phyloP scores from a whole-genome alignment of 2,113 vertebrate genomes.

The Speoplatyrhinus poulsoni region DNA sequence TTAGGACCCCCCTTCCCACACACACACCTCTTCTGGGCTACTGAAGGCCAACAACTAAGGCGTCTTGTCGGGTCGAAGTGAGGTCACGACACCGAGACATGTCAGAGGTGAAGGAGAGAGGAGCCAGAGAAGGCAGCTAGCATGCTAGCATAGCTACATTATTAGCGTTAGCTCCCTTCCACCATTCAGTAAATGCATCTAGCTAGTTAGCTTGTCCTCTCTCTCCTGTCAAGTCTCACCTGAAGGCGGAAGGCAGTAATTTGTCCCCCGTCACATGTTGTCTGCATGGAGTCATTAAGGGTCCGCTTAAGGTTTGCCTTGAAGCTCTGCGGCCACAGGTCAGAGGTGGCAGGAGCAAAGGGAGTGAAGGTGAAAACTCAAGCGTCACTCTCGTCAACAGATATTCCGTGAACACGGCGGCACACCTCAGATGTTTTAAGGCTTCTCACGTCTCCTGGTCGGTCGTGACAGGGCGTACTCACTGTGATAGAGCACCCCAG shows the following conservation, averaged over 20 bases:
- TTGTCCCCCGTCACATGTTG: constrained; percentile 75
- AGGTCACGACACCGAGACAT: constrained; percentile 71
- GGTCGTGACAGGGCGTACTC: constrained; percentile 25
- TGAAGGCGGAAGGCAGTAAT: constrained; percentile 65
- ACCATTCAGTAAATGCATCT: too few species aligned
- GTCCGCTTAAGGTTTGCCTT: constrained; percentile 62
- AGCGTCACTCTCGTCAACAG: constrained; percentile 61
- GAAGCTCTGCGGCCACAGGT: constrained; percentile 52
- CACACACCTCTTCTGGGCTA: constrained; percentile 34
- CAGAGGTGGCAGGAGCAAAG: constrained; percentile 29
- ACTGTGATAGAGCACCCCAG: constrained; percentile 26
- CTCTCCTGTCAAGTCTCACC: constrained; percentile 64
- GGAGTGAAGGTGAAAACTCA: constrained; percentile 68
- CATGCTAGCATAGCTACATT: constrained; percentile 4
- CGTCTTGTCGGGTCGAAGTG: constrained; percentile 52
- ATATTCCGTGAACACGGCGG: constrained; percentile 50
- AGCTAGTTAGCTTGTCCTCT: constrained; percentile 29
- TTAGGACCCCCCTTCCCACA: constrained; percentile 46
- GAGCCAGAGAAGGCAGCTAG: constrained; percentile 59
- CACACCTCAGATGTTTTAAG: constrained; percentile 53
- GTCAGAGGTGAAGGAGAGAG: constrained; percentile 73
- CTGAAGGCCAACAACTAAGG: constrained; percentile 28
- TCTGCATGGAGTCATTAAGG: constrained; percentile 75
- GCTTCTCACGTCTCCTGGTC: constrained; percentile 10
- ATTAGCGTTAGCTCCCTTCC: too few species aligned